Evolutionary conservation across 2,888 invertebrate species (phyloP).

Genomic region (Deroplatys truncata): DNA sequence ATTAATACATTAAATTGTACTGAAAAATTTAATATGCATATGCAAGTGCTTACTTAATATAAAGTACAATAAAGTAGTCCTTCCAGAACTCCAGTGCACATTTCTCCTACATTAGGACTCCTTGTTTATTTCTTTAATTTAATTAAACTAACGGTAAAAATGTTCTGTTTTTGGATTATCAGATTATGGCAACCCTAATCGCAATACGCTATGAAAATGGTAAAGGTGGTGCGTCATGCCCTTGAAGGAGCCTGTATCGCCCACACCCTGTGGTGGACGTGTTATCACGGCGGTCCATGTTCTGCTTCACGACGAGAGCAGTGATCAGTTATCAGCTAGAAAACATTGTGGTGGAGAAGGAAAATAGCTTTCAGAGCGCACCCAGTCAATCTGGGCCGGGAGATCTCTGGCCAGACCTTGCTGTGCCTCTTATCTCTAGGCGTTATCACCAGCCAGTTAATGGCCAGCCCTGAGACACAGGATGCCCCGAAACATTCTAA

Average conservation of each 20-base stretch:
- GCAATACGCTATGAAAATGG: too few species aligned
- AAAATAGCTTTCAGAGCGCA: conserved; percentile 17
- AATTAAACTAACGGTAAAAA: too few species aligned
- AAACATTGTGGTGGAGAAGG: conserved; percentile 12
- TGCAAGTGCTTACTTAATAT: too few species aligned
- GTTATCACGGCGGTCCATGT: background rate
- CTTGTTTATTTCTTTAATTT: too few species aligned
- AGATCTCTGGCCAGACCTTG: conserved; percentile 8
- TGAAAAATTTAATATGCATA: too few species aligned
- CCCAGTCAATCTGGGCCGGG: conserved; percentile 13
- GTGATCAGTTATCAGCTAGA: conserved; percentile 16
- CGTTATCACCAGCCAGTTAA: conserved; percentile 14
- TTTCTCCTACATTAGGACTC: too few species aligned
- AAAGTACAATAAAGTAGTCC: too few species aligned
- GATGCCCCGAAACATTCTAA: background rate
- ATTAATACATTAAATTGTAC: too few species aligned
- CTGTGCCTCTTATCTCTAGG: conserved; percentile 3
- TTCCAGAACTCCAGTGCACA: too few species aligned
- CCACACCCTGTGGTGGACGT: background rate
- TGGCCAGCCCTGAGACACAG: background rate
- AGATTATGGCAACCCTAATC: too few species aligned
- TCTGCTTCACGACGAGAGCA: background rate
- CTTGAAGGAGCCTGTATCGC: background rate
- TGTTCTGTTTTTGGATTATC: too few species aligned
- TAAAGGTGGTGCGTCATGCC: too few species aligned